phyloP scores from a whole-genome alignment of 2,888 invertebrate species.

The Heteromurus nitidus region DNA sequence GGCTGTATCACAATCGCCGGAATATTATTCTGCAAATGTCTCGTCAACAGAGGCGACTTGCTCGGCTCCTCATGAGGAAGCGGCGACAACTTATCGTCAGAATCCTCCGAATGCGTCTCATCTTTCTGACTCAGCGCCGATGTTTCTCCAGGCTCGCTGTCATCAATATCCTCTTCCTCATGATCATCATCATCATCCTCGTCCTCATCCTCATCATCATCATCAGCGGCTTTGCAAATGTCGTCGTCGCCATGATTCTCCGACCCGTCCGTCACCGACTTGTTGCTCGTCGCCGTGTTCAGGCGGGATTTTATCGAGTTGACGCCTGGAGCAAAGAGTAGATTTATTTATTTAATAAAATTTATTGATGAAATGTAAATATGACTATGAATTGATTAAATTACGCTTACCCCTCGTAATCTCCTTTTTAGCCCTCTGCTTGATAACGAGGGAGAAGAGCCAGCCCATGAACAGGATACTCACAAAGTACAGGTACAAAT shows the following conservation, averaged over 20 bases:
- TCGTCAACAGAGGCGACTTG: background rate
- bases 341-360: background rate
- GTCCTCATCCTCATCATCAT: slow-evolving; percentile 23
- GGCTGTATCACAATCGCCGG: background rate
- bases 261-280: slow-evolving; percentile 22
- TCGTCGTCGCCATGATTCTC: no score
- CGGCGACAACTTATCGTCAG: slow-evolving; percentile 55
- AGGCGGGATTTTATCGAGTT: slow-evolving; percentile 55
- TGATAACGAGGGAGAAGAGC: slow-evolving; percentile 87
- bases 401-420: slow-evolving; percentile 58
- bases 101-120: slow-evolving; percentile 55
- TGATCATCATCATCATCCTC: slow-evolving; percentile 3
- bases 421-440: slow-evolving; percentile 76
- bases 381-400: no score
- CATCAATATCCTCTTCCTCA: slow-evolving; percentile 17
- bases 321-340: slow-evolving; percentile 27
- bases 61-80: slow-evolving; percentile 20
- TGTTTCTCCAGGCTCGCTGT: background rate
- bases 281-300: slow-evolving; percentile 17
- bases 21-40: background rate
- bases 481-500: slow-evolving; percentile 89
- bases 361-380: background rate
- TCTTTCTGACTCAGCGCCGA: background rate
- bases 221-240: slow-evolving; percentile 12
- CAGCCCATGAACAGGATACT: slow-evolving; percentile 89